A percentile compares a stretch with the other conserved stretches of the same genome.
Evolutionary conservation across 2,113 vertebrate genomes (phyloP).

Genomic region (Procavia capensis): DNA sequence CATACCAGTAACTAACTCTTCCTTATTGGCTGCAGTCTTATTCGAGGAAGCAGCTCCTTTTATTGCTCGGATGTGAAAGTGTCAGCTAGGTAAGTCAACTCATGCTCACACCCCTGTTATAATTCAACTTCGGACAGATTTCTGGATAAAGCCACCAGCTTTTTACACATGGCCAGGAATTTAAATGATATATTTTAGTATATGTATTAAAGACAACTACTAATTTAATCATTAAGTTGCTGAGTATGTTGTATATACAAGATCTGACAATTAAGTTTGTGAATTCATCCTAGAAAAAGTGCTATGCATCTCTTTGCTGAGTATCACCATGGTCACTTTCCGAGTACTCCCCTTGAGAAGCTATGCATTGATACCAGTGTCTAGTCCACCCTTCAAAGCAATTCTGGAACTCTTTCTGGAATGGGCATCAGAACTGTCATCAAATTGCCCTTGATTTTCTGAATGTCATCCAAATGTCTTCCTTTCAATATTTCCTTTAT

Average conservation of each 20-base stretch:
- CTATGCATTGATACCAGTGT: no score
- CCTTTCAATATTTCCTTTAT: no score
- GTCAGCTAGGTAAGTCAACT: not conserved
- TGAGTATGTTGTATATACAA: not conserved
- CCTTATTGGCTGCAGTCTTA: not conserved
- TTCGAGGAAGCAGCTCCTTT: not conserved
- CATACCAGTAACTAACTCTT: not conserved
- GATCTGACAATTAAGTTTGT: no score
- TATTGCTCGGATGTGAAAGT: not conserved
- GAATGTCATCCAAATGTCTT: no score
- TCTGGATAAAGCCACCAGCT: not conserved
- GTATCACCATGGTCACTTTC: no score
- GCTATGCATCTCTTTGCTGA: no score
- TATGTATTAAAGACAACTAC: not conserved
- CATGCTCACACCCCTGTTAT: not conserved
- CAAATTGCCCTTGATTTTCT: no score
- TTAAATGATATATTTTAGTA: not conserved
- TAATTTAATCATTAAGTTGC: not conserved
- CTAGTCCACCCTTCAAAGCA: no score
- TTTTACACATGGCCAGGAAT: not conserved
- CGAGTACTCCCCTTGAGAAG: no score
- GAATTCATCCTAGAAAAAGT: no score
- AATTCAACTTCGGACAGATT: not conserved
- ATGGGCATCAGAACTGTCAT: no score
- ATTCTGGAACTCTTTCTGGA: no score